These are phyloP conservation scores for Fregata magnificens DNA, from an alignment of 2,113 vertebrate species.

Conservation along the genomic window DNA sequence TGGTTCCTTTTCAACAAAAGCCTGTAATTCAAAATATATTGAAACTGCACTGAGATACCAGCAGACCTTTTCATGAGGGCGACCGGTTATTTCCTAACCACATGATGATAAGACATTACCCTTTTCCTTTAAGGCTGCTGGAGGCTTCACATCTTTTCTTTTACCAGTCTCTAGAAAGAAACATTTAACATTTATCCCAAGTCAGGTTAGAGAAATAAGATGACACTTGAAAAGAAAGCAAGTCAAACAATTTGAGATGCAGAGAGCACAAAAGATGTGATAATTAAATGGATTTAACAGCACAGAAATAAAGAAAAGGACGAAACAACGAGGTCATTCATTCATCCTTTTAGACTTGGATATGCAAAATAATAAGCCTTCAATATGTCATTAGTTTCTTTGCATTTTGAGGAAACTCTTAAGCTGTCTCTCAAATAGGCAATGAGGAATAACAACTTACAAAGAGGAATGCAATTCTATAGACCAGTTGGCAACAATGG, in stretches of 20 bases:
- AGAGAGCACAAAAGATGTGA: neutral
- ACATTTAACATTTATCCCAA: constrained; percentile 53
- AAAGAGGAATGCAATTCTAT: neutral
- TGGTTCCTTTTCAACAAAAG: neutral
- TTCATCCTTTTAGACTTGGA: neutral
- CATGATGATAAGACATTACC: constrained; percentile 51
- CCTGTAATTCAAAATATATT: neutral
- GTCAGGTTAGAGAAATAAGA: neutral
- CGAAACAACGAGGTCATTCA: neutral
- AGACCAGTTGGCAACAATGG: neutral
- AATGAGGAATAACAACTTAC: neutral
- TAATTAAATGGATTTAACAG: constrained; percentile 25
- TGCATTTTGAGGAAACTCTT: neutral
- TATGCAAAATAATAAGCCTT: neutral
- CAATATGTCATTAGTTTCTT: neutral
- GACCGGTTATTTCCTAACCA: neutral
- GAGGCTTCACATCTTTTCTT: constrained; percentile 63
- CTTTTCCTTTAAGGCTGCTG: constrained; percentile 63
- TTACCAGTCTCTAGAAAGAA: constrained; percentile 66
- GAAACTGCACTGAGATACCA: neutral
- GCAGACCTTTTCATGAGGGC: neutral
- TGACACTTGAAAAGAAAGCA: neutral
- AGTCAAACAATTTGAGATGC: neutral
- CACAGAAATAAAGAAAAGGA: neutral
- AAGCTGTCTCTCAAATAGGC: neutral